Conservation (phyloP, 2,797 vertebrate species). For the Coccyzus lansbergi region DNA sequence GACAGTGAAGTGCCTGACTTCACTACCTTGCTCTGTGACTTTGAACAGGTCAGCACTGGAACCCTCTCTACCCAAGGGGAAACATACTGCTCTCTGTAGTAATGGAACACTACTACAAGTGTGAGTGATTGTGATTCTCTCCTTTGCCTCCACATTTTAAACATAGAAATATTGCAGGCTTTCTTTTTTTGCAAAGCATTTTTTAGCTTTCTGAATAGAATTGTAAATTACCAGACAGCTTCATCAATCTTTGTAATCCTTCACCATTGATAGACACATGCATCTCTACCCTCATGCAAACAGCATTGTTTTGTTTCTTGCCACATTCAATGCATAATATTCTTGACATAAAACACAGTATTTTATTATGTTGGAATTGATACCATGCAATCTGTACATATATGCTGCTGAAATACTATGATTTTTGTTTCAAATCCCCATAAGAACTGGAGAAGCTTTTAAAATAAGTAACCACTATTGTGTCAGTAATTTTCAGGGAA, state of each 20-base stretch:
- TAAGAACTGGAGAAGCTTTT: background rate
- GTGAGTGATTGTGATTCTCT: background rate
- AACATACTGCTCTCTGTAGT: fast-evolving
- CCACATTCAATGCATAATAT: background rate
- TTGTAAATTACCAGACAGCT: background rate
- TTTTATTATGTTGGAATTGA: background rate
- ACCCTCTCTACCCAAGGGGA: fast-evolving
- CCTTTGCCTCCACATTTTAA: background rate
- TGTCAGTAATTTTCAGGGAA: background rate
- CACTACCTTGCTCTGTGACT: background rate
- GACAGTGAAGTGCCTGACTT: background rate
- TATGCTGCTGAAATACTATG: background rate
- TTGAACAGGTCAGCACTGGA: background rate
- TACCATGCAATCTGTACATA: background rate
- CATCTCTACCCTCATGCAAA: background rate
- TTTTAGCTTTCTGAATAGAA: background rate
- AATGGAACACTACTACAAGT: background rate
- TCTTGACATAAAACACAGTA: too few species aligned
- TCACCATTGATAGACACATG: background rate
- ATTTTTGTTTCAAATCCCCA: background rate
- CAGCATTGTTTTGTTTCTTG: background rate
- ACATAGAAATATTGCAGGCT: background rate
- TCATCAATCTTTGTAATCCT: background rate
- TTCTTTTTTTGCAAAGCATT: background rate
- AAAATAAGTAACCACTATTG: background rate